Base-by-base conservation (phyloP, 1,140 invertebrate genomes). In the Sinella curviseta region DNA sequence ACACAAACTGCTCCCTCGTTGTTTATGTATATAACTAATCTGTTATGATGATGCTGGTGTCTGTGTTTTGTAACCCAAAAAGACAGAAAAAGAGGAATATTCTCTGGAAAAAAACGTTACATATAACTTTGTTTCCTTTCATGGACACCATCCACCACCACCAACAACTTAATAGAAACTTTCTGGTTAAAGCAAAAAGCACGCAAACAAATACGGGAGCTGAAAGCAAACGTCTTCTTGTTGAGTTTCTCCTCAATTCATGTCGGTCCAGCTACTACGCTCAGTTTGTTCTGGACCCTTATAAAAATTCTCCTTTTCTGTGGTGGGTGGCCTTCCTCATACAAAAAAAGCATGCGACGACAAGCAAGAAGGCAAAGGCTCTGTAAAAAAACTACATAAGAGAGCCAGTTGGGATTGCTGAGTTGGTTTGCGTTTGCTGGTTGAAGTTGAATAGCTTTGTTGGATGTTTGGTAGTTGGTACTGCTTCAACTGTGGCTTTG, bases 291-390 rank as follows among this genome's bases (percentile, higher is more conserved):
- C n/a, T n/a, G n/a, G n/a, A n/a, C n/a, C n/a, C n/a, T n/a, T n/a
- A n/a, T n/a, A n/a, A n/a, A n/a, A n/a, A n/a, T 60, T 60, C 55
- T 4, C n/a, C 55, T 60, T 60, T 60, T 60, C 55, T 60, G 55
- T 60, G 55, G 55, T 60, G 55, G 55, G 55, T 60, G 55, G 55
- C 55, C 55, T 24, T 60, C 3, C 3, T 17, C n/a, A n/a, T n/a
- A n/a, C n/a, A n/a, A n/a, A n/a, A n/a, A n/a, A n/a, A n/a, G n/a
- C n/a, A n/a, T n/a, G n/a, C n/a, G n/a, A n/a, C n/a, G n/a, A n/a
- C n/a, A n/a, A n/a, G n/a, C n/a, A n/a, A n/a, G n/a, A 8, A 48
- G 17, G 24, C 55, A 60, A 26, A 60, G 14, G 55, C 55, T 14
- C 4, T 3, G n/a, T n/a, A 60, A 60, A 24, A 24, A 60, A 24